Conservation (phyloP, 2,888 invertebrate genomes). For the Lasiommata megera region DNA sequence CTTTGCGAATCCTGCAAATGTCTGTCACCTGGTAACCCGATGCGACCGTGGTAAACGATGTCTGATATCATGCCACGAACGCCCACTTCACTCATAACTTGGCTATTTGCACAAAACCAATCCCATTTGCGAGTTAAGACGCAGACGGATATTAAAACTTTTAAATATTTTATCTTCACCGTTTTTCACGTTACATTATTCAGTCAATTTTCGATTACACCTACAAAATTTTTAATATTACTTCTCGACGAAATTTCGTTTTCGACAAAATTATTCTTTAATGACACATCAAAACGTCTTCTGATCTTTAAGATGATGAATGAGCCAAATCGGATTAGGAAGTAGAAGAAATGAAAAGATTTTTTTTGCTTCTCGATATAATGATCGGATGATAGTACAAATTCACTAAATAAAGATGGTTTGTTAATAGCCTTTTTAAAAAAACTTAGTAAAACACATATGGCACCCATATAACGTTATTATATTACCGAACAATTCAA, state of each 20-base stretch:
- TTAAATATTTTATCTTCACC: neutral
- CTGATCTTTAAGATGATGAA: constrained; percentile 23
- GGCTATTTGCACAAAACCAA: constrained; percentile 28
- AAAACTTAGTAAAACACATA: neutral
- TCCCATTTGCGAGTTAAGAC: neutral
- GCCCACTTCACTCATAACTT: constrained; percentile 43
- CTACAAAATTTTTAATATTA: constrained; percentile 34
- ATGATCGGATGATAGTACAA: neutral
- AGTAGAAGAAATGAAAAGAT: constrained; percentile 18
- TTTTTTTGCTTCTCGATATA: too few relatives aligned
- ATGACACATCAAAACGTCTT: constrained; percentile 22
- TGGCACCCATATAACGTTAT: neutral
- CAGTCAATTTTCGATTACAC: neutral
- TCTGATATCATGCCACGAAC: constrained; percentile 63
- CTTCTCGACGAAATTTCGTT: constrained; percentile 15
- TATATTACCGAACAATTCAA: neutral
- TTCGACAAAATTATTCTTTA: constrained; percentile 17
- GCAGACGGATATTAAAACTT: neutral
- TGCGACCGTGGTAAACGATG: constrained; percentile 43
- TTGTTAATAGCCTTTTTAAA: neutral
- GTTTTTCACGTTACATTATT: neutral
- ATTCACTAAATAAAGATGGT: neutral
- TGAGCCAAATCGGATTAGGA: constrained; percentile 16
- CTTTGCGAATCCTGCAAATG: neutral
- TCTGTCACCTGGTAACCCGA: neutral